These are phyloP conservation scores for Discoglossus pictus DNA, from an alignment of 2,797 vertebrate genomes.

Conservation along the genomic window DNA sequence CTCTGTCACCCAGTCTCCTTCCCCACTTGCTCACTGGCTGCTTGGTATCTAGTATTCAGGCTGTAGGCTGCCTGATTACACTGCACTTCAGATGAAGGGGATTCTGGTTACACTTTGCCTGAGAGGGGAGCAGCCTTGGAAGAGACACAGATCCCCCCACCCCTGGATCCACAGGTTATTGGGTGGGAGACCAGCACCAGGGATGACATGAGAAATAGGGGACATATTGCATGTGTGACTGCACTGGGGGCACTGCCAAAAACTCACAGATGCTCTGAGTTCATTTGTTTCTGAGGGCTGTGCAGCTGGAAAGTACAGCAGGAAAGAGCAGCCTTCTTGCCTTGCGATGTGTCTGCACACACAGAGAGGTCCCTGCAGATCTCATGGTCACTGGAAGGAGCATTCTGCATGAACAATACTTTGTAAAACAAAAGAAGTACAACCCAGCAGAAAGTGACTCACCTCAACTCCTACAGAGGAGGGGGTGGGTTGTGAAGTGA, in stretches of 20 bases:
- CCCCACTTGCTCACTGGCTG: neutral
- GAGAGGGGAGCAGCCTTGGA: neutral
- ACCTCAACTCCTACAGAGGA: slow-evolving; percentile 24
- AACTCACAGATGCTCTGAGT: slow-evolving; percentile 36
- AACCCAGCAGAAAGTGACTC: slow-evolving; percentile 7
- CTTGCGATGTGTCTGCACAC: slow-evolving; percentile 10
- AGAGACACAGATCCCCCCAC: neutral
- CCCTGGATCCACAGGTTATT: slow-evolving; percentile 17
- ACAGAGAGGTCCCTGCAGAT: neutral
- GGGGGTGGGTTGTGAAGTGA: slow-evolving; percentile 58
- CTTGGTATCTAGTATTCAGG: slow-evolving; percentile 13
- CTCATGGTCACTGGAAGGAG: neutral
- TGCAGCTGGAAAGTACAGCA: slow-evolving; percentile 23
- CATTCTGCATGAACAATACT: neutral
- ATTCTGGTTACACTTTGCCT: neutral
- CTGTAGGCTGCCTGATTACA: slow-evolving; percentile 12
- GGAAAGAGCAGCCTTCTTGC: neutral
- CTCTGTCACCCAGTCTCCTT: neutral
- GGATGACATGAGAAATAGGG: neutral
- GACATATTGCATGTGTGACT: slow-evolving; percentile 24
- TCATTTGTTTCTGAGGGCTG: slow-evolving; percentile 6
- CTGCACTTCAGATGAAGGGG: slow-evolving; percentile 2
- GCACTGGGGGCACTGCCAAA: slow-evolving; percentile 24
- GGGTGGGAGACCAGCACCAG: neutral
- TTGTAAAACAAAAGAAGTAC: neutral